Percentiles rank a stretch among this genome's conserved stretches.
Conservation (phyloP, 1,140 invertebrate genomes). For the Drosophila yakuba region DNA sequence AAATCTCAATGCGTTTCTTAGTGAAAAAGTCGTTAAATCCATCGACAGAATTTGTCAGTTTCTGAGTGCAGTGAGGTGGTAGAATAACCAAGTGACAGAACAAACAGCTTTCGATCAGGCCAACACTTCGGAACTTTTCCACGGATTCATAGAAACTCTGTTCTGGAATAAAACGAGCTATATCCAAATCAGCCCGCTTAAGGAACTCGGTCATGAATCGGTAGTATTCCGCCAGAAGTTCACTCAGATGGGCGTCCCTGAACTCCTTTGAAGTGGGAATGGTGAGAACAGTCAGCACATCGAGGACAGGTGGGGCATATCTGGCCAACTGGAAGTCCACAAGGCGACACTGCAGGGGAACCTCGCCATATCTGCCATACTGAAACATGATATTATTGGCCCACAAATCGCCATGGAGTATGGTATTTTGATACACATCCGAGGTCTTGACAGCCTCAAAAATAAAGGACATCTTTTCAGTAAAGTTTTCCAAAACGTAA, state of each 20-base stretch:
- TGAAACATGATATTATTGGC: conserved; percentile 88
- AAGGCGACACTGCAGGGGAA: conserved; percentile 85
- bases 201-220: conserved; percentile 84
- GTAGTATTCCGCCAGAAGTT: conserved; percentile 86
- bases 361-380: conserved; percentile 82
- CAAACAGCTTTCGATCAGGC: conserved; percentile 85
- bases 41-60: conserved; percentile 82
- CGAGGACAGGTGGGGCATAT: conserved; percentile 86
- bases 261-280: conserved; percentile 85
- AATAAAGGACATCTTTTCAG: conserved; percentile 81
- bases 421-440: conserved; percentile 85
- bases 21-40: conserved; percentile 81
- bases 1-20: conserved; percentile 84
- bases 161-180: conserved; percentile 80
- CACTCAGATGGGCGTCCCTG: conserved; percentile 83
- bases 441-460: conserved; percentile 85
- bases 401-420: conserved; percentile 88
- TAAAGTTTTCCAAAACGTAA: conserved; percentile 69
- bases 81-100: conserved; percentile 85
- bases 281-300: conserved; percentile 86
- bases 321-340: conserved; percentile 88
- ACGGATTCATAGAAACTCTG: conserved; percentile 83
- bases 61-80: conserved; percentile 69
- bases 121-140: conserved; percentile 85
- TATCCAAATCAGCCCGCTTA: conserved; percentile 73